Evolutionary conservation across 2,888 invertebrate genomes (phyloP).

Genomic region (Stenotaenia linearis): DNA sequence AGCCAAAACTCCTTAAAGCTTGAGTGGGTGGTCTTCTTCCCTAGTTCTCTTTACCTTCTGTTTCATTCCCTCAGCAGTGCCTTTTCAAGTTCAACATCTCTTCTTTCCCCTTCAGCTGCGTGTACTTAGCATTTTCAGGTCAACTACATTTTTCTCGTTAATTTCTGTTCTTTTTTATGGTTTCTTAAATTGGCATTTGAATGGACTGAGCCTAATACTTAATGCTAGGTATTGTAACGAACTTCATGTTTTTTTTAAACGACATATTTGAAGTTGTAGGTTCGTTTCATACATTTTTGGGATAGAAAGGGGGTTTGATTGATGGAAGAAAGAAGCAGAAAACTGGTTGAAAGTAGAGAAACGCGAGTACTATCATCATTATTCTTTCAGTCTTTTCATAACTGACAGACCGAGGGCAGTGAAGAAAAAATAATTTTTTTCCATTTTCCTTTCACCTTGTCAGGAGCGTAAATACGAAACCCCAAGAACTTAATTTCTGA

Average conservation of each 20-base stretch:
- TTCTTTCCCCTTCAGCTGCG: not conserved
- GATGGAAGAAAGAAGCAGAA: not conserved
- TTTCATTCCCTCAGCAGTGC: not conserved
- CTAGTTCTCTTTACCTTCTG: not conserved
- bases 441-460: not conserved
- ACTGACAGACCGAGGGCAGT: not conserved
- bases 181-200: not conserved
- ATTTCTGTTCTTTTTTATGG: not conserved
- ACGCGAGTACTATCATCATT: not conserved
- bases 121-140: not conserved
- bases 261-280: too few relatives aligned
- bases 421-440: not conserved
- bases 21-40: not conserved
- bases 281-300: not conserved
- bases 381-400: not conserved
- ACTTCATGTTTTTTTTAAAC: not conserved
- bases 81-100: not conserved
- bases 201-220: too few relatives aligned
- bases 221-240: too few relatives aligned
- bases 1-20: not conserved
- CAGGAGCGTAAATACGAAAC: not conserved
- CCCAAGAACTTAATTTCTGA: not conserved
- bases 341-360: not conserved
- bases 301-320: not conserved
- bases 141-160: not conserved